Base-by-base conservation (phyloP, 1,140 invertebrate genomes). In the Phymorhynchus buccinoides region DNA sequence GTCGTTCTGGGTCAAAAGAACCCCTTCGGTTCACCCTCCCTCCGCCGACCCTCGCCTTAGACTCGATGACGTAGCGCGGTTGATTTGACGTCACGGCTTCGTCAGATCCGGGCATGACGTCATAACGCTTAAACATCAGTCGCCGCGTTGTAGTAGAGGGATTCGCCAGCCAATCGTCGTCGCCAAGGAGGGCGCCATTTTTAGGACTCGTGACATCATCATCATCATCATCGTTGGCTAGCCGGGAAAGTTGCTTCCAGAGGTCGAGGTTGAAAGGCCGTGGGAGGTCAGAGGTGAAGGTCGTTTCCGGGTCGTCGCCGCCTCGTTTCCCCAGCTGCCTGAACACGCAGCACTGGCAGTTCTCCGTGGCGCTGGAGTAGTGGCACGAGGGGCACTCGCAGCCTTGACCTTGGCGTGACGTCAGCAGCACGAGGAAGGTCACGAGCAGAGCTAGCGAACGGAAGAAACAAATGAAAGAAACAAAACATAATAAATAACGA, bases 301-400 rank as follows among this genome's bases (percentile, higher is more conserved):
- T 22, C 62, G 81, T 12, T n/a, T n/a, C n/a, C n/a, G n/a, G n/a
- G n/a, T n/a, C n/a, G n/a, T n/a, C n/a, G 41, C 41, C 12, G 12
- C 62, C 48, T 3, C 81, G 81, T 66, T 83, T 83, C n/a, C 81
- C 80, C 30, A 83, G 35, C 62, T 83, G 81, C 41, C 81, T 3
- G 81, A 39, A 71, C n/a, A 83, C 39, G 62, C 81, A 83, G 39
- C 81, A 83, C 62, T 83, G 39, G 66, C 81, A 83, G 66, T 83
- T 83, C 81, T 83, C 37, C 3, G 66, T 62, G 39, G 66, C 41
- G 41, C 35, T 44, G 35, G 39, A 22, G 62, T 71, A 83, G 81
- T 83, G 35, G 39, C 81, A 83, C 22, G 81, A 83, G 4, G 81
- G 81, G 41, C 81, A 83, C 35, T 32, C n/a, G 66, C 81, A 83